These are phyloP conservation scores for Scaptomyza tumidula DNA, from an alignment of 2,888 invertebrate species.

Conservation along the genomic window DNA sequence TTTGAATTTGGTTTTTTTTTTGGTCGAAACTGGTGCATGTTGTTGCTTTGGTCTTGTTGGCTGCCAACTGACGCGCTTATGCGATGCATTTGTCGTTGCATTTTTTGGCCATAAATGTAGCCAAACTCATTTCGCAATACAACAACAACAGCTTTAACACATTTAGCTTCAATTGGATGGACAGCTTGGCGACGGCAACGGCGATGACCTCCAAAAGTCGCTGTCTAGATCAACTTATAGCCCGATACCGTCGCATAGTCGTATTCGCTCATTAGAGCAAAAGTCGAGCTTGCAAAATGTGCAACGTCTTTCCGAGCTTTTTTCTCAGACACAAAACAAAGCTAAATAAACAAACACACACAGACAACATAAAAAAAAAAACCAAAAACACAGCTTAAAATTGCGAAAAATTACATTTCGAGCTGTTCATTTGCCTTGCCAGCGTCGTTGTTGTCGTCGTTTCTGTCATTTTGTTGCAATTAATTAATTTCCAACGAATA, in stretches of 20 bases:
- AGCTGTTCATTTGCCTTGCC: conserved; percentile 51
- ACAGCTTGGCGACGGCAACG: conserved; percentile 63
- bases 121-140: conserved; percentile 70
- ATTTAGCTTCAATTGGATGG: conserved; percentile 72
- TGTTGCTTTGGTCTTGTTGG: conserved; percentile 48
- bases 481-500: conserved; percentile 74
- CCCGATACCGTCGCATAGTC: conserved; percentile 37
- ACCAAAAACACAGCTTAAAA: conserved; percentile 25
- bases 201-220: conserved; percentile 73
- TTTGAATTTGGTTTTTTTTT: conserved; percentile 28
- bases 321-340: conserved; percentile 56
- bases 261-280: conserved; percentile 75
- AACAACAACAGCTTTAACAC: conserved; percentile 47
- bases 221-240: conserved; percentile 54
- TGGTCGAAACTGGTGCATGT: conserved; percentile 69
- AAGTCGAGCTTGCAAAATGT: conserved; percentile 65
- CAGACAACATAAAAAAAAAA: conserved; percentile 25
- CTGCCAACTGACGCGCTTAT: conserved; percentile 50
- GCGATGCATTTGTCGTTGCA: conserved; percentile 65
- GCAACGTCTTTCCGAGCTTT: conserved; percentile 69
- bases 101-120: conserved; percentile 67
- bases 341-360: not conserved
- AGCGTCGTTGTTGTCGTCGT: conserved; percentile 40
- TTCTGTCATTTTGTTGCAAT: conserved; percentile 72
- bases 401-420: conserved; percentile 66